Evolutionary conservation across 2,888 invertebrate species (phyloP), one percentile per base, ranked within the genome.

Genomic region (Meandrusa payeni): DNA sequence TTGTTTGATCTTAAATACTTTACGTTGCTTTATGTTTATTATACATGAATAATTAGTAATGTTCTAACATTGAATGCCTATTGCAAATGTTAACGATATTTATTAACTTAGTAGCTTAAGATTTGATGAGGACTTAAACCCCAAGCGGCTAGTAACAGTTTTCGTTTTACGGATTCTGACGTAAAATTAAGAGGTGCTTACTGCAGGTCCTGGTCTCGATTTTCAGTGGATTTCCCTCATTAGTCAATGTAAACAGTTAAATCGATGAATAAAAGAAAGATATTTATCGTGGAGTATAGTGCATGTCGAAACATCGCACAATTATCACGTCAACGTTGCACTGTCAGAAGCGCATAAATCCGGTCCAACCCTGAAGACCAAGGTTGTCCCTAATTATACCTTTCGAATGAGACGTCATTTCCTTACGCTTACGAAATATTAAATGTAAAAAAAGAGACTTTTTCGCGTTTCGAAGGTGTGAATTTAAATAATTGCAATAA

Each of bases 401-500:
- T 83, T 83, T 85, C 85, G 83, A 85, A 85, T 78, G 80, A 85
- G 82, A 81, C 83, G 85, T 83, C 83, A 85, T 82, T 86, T 85
- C 81, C 81, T 76, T 69, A 67, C 78, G 69, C 76, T 86, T 81
- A 76, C 82, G 80, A 83, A 85, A 86, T 76, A 80, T 87, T 83
- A 82, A 81, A 76, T 75, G 64, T 75, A 76, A 82, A 82, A n/a
- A n/a, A 85, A 79, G 76, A 76, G 74, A 71, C 69, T 79, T 85
- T 86, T 85, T 82, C 75, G 71, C 64, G 60, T 76, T 77, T 69
- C 78, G 73, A 81, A 87, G 86, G 87, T 86, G 87, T 85, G 86
- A 87, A 86, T 87, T 86, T 87, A 86, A 87, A 87, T 86, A 86
- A 87, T 87, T 86, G 86, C 85, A 86, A 86, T 86, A 85, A 86